Evolutionary conservation across 1,140 invertebrate genomes (phyloP).

Genomic region (Scaptodrosophila lebanonensis): DNA sequence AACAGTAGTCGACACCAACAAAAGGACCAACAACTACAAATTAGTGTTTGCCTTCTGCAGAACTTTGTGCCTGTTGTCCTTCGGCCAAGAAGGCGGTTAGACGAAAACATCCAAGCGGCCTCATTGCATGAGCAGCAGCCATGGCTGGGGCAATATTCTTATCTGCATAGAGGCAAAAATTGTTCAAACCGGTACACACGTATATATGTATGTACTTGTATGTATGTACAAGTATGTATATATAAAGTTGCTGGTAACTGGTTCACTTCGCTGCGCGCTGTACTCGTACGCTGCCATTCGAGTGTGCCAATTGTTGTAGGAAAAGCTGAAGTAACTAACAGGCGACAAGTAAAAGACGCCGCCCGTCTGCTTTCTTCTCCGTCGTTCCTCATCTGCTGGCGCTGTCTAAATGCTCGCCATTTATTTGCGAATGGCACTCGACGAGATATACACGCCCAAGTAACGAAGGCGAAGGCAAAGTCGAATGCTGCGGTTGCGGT

Average conservation of each 20-base stretch:
- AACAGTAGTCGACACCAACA: slow-evolving; percentile 23
- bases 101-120: not conserved
- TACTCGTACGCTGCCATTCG: slow-evolving; percentile 36
- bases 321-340: slow-evolving; percentile 31
- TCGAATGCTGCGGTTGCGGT: not conserved
- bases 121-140: slow-evolving; percentile 25
- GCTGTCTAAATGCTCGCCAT: slow-evolving; percentile 66
- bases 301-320: slow-evolving; percentile 60
- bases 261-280: no score
- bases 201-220: slow-evolving; percentile 5
- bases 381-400: slow-evolving; percentile 19
- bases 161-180: slow-evolving; percentile 62
- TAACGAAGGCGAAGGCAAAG: slow-evolving; percentile 22
- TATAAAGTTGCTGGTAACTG: slow-evolving; percentile 34
- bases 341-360: slow-evolving; percentile 26
- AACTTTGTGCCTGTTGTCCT: slow-evolving; percentile 30
- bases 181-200: slow-evolving; percentile 10
- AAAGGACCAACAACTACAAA: slow-evolving; percentile 29
- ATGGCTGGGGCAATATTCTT: slow-evolving; percentile 58
- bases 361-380: not conserved
- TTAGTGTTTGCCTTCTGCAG: slow-evolving; percentile 51
- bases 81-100: no score
- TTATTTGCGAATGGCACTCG: slow-evolving; percentile 66
- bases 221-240: slow-evolving; percentile 15
- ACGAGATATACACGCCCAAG: slow-evolving; percentile 20